These are phyloP conservation scores for Chloromyia formosa DNA, from an alignment of 2,888 invertebrate genomes.

Conservation along the genomic window DNA sequence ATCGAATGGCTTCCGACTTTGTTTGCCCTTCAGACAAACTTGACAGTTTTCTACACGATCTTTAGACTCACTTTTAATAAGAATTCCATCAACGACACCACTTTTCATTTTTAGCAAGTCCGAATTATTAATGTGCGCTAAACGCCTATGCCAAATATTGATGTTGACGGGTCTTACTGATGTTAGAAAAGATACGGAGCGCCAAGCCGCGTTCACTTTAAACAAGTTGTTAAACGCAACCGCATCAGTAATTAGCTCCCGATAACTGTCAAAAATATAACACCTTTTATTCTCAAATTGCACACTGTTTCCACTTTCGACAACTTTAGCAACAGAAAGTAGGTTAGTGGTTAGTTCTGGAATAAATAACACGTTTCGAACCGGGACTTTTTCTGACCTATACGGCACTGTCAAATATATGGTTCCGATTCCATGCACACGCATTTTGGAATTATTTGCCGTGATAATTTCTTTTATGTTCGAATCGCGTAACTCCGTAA, in stretches of 20 bases:
- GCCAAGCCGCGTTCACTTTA: background rate
- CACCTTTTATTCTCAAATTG: constrained; percentile 15
- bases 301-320: no score
- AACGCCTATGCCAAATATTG: constrained; percentile 35
- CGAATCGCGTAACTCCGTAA: constrained; percentile 39
- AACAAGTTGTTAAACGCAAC: background rate
- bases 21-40: constrained; percentile 27
- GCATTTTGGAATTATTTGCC: constrained; percentile 46
- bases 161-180: background rate
- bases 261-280: constrained; percentile 10
- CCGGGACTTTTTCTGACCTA: background rate
- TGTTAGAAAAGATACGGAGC: background rate
- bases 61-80: background rate
- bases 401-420: constrained; percentile 39
- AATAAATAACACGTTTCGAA: constrained; percentile 42
- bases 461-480: constrained; percentile 23
- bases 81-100: background rate
- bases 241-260: constrained; percentile 27
- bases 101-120: constrained; percentile 32
- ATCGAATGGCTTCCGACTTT: constrained; percentile 1
- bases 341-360: constrained; percentile 50
- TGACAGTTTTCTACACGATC: constrained; percentile 32
- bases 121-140: constrained; percentile 37
- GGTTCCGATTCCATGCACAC: constrained; percentile 34
- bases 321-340: constrained; percentile 45